These are phyloP conservation scores for Clusia tigrina DNA, from an alignment of 2,888 invertebrate genomes.

Conservation along the genomic window DNA sequence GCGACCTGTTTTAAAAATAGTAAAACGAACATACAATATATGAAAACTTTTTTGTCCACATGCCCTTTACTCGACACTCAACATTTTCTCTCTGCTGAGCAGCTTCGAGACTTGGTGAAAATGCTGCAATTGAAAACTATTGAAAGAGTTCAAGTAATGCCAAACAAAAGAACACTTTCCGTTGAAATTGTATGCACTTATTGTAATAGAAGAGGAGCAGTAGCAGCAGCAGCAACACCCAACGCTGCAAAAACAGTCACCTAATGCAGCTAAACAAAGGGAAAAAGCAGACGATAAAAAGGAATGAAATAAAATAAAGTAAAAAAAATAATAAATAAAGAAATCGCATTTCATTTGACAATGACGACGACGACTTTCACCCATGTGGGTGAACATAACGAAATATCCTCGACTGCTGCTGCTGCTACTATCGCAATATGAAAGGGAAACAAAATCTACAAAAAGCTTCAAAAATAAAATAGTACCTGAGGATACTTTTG, in stretches of 20 bases:
- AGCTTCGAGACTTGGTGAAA: neutral
- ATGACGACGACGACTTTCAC: neutral
- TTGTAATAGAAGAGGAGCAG: neutral
- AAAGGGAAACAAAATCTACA: too few relatives aligned
- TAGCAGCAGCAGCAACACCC: neutral
- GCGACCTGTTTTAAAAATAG: neutral
- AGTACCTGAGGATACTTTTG: too few relatives aligned
- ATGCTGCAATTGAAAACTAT: neutral
- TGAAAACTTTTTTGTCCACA: neutral
- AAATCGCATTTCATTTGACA: neutral
- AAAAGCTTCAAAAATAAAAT: too few relatives aligned
- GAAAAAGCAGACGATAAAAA: conserved; percentile 13
- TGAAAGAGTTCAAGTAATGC: neutral
- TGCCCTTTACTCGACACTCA: neutral
- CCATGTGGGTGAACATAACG: too few relatives aligned
- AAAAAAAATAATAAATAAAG: conserved; percentile 31
- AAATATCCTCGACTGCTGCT: too few relatives aligned
- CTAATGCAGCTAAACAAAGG: too few relatives aligned
- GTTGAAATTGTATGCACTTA: neutral
- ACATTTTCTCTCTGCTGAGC: neutral
- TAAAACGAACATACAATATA: neutral
- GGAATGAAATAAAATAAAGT: conserved; percentile 10
- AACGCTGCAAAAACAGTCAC: neutral
- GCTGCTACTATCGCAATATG: too few relatives aligned
- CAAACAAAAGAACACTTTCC: neutral